Percentiles rank a stretch among this genome's conserved stretches.
Conservation (phyloP, 2,113 vertebrate species). For the Grammatotria lemairii region DNA sequence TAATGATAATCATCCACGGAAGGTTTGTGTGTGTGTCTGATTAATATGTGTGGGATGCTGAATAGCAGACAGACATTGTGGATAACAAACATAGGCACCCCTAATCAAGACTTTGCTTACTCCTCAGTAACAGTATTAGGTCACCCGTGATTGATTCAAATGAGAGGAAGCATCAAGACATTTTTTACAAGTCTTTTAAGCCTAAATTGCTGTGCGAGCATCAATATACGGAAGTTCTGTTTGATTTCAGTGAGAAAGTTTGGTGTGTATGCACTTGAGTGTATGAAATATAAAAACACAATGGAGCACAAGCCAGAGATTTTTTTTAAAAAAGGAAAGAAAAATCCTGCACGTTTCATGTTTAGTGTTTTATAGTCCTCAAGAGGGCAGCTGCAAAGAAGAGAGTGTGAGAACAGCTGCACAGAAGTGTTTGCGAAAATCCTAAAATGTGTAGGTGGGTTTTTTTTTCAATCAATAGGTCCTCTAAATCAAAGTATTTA, state of each 20-base stretch:
- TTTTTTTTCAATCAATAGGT: background rate
- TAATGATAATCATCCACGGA: background rate
- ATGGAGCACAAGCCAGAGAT: background rate
- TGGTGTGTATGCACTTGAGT: background rate
- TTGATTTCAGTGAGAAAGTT: background rate
- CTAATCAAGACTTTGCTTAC: conserved; percentile 47
- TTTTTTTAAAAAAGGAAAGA: background rate
- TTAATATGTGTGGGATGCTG: conserved; percentile 35
- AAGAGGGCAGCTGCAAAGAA: background rate
- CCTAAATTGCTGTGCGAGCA: background rate
- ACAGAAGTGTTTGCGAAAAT: background rate
- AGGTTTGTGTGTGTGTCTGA: background rate
- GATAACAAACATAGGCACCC: conserved; percentile 32
- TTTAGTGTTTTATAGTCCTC: background rate
- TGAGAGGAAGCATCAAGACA: conserved; percentile 10
- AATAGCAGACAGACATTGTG: conserved; percentile 2
- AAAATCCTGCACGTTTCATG: background rate
- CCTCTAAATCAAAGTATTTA: conserved; percentile 10
- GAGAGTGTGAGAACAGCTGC: background rate
- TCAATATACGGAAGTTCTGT: background rate
- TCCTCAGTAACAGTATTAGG: conserved; percentile 43
- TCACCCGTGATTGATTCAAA: conserved; percentile 54
- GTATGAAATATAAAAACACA: background rate
- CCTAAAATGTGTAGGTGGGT: background rate
- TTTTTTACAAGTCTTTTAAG: background rate